Evolutionary conservation across 2,113 vertebrate genomes (phyloP), one percentile per base, ranked within the genome.

Genomic region (Rhinoderma darwinii): DNA sequence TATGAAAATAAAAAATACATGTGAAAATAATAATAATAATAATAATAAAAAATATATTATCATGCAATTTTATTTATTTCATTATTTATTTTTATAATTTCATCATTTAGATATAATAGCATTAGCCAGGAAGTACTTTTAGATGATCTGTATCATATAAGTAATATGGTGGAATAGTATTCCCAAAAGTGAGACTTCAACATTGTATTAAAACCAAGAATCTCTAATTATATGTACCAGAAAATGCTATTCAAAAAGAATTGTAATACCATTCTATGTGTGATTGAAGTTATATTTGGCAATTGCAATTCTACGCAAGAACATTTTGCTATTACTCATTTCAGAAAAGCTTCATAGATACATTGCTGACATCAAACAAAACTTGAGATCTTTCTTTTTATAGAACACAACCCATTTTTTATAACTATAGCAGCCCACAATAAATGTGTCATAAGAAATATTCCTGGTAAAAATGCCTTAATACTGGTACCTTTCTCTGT

Each of bases 331-430:
- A 82, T 82, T 82, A 30, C 44, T 82, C 78, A 80, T 80, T 56
- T n/a, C 32, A 25, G 54, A 59, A 80, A 80, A 80, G 78, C 78
- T 80, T 80, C 41, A 41, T 59, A 61, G 54, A 80, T 66, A 66
- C 59, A 20, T 66, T 82, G 78, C 78, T 82, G 79, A 82, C 79
- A 82, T 82, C 56, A 82, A 82, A 44, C 59, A 44, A 82, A 82
- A 63, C 54, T 63, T 44, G 56, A 41, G 79, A 35, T 41, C 79
- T 66, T 66, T 82, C 79, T 82, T 82, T 81, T 78, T 81, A 59
- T 81, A 81, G 50, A 51, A 80, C 12, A 41, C 22, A n/a, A 30
- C 17, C 32, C 39, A 27, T 39, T 68, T 83, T 68, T 83, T 51
- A 9, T 35, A 37, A 72, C 50, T 82, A 17, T 47, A 80, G 56